Conservation (phyloP, 2,797 vertebrate species). For the Chiroxiphia lanceolata region DNA sequence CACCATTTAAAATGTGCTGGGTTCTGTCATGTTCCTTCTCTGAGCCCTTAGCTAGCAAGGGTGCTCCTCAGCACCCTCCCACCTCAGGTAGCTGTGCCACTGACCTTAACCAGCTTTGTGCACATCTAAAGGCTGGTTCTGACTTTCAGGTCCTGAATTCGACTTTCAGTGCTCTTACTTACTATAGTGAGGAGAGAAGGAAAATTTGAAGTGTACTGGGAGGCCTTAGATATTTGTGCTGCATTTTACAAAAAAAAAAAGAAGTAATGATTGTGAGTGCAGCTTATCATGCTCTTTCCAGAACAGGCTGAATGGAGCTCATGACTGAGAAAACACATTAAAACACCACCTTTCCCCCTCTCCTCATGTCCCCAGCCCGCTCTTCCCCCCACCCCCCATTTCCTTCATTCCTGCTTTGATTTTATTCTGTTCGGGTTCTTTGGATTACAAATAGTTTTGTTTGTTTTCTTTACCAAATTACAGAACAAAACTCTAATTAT, state of each 20-base stretch:
- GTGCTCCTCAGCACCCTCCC: background rate
- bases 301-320: constrained; percentile 9
- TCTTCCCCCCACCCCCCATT: background rate
- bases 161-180: background rate
- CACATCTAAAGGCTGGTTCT: background rate
- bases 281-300: constrained; percentile 49
- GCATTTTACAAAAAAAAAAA: background rate
- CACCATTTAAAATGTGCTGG: accelerated
- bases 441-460: constrained; percentile 53
- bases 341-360: background rate
- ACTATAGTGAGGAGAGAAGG: background rate
- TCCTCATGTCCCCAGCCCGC: no score
- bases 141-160: background rate
- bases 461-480: constrained; percentile 73
- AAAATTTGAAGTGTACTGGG: background rate
- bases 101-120: background rate
- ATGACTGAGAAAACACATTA: background rate
- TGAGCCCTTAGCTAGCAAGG: background rate
- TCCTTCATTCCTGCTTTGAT: background rate
- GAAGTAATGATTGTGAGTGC: background rate
- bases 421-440: constrained; percentile 48
- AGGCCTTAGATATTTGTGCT: background rate
- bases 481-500: constrained; percentile 75
- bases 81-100: accelerated
- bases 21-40: background rate